Conservation (phyloP, 1,140 invertebrate genomes). For the Aplysia californica region DNA sequence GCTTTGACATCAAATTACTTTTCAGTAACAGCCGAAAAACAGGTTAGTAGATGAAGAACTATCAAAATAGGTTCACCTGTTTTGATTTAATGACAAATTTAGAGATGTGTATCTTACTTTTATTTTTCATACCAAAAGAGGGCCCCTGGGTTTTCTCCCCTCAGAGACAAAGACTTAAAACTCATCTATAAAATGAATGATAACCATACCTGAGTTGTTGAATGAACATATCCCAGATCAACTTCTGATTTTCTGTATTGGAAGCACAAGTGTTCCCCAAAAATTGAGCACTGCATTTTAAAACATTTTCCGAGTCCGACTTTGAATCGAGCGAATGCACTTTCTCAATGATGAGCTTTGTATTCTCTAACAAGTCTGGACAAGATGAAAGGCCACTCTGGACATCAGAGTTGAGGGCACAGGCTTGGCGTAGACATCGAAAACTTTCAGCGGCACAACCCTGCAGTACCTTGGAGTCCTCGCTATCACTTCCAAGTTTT, state of each 20-base stretch:
- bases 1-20: no score
- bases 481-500: background rate
- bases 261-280: conserved; percentile 17
- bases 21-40: no score
- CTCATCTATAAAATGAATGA: no score
- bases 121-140: no score
- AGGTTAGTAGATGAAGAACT: no score
- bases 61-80: no score
- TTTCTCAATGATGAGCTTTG: conserved; percentile 16
- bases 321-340: background rate
- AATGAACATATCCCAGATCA: conserved; percentile 23
- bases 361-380: conserved; percentile 11
- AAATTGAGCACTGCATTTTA: conserved; percentile 23
- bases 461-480: background rate
- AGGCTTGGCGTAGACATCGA: conserved; percentile 15
- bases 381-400: conserved; percentile 7
- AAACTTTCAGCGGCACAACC: conserved; percentile 12
- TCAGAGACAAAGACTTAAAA: no score
- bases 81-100: no score
- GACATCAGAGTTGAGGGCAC: conserved; percentile 14
- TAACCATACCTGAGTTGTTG: conserved; percentile 10
- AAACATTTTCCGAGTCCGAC: conserved; percentile 3
- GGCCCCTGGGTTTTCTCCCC: no score
- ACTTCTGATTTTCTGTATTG: conserved; percentile 14
- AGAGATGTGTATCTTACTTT: no score